A percentile compares a stretch with the other conserved stretches of the same genome.
These are phyloP conservation scores for Cotesia typhae DNA, from an alignment of 1,140 invertebrate species.

Conservation along the genomic window DNA sequence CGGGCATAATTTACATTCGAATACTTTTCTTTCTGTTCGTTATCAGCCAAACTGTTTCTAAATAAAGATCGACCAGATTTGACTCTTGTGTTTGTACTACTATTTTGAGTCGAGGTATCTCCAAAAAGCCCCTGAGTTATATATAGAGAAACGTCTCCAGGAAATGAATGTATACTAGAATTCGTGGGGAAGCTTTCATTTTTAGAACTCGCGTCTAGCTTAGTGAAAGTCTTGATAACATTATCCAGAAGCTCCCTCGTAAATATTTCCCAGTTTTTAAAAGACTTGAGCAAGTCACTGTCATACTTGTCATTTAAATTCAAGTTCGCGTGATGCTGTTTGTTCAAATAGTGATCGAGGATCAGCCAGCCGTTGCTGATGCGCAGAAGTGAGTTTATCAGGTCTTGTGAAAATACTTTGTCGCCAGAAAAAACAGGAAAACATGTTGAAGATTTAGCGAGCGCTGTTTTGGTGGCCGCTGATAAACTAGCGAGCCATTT, in stretches of 20 bases:
- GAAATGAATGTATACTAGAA: constrained; percentile 46
- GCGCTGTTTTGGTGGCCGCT: constrained; percentile 53
- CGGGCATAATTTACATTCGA: constrained; percentile 31
- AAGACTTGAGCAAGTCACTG: constrained; percentile 45
- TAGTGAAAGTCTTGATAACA: constrained; percentile 50
- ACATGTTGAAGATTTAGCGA: constrained; percentile 55
- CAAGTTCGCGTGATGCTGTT: constrained; percentile 52
- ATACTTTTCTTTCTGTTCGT: constrained; percentile 3
- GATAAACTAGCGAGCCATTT: constrained; percentile 51
- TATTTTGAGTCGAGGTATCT: constrained; percentile 29
- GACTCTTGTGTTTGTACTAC: constrained; percentile 4
- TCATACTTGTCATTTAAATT: constrained; percentile 51
- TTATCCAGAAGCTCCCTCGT: constrained; percentile 52
- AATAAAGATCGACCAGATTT: neutral
- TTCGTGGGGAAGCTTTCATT: constrained; percentile 30
- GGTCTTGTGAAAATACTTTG: constrained; percentile 49
- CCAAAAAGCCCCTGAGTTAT: constrained; percentile 50
- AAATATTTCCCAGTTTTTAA: constrained; percentile 54
- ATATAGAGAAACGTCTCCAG: constrained; percentile 58
- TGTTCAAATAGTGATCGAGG: constrained; percentile 60
- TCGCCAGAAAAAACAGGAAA: constrained; percentile 55
- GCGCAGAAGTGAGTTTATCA: constrained; percentile 55
- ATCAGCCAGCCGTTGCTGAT: constrained; percentile 60
- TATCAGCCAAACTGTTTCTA: neutral
- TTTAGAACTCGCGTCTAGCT: constrained; percentile 40